Evolutionary conservation across 1,140 invertebrate species (phyloP).

Genomic region (Drosophila bocki): DNA sequence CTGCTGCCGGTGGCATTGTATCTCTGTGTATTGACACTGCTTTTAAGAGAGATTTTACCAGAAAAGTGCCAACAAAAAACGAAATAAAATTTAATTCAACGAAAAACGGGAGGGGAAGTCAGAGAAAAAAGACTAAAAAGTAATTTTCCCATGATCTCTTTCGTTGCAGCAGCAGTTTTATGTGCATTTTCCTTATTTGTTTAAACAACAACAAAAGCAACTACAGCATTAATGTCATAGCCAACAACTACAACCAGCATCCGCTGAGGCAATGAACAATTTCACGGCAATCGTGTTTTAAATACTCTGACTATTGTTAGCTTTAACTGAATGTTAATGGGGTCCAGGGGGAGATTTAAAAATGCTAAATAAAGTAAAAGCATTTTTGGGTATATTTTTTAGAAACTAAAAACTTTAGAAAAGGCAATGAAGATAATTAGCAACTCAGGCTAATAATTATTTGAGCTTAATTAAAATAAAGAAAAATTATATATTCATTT

Average conservation of each 20-base stretch:
- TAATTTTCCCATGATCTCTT: constrained; percentile 79
- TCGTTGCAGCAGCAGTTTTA: constrained; percentile 51
- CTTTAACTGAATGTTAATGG: neutral
- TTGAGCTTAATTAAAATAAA: too few species aligned
- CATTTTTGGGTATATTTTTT: neutral
- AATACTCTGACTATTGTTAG: constrained; percentile 24
- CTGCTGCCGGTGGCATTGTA: constrained; percentile 25
- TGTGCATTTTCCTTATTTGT: constrained; percentile 81
- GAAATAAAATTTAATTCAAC: constrained; percentile 63
- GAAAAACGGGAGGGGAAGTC: constrained; percentile 12
- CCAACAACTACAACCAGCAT: constrained; percentile 26
- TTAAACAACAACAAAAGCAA: constrained; percentile 61
- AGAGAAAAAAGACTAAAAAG: constrained; percentile 33
- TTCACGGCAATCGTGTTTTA: constrained; percentile 66
- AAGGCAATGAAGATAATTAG: too few species aligned
- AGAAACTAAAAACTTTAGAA: neutral
- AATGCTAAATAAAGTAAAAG: neutral
- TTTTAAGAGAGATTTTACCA: constrained; percentile 56
- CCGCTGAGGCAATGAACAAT: constrained; percentile 50
- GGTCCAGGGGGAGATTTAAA: neutral
- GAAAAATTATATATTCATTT: neutral
- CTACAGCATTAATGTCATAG: constrained; percentile 16
- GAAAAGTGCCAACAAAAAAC: constrained; percentile 39
- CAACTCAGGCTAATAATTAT: too few species aligned
- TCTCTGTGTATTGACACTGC: constrained; percentile 58